Conservation (phyloP, 2,888 invertebrate genomes). For the Imbricaverruca yamaguchii region DNA sequence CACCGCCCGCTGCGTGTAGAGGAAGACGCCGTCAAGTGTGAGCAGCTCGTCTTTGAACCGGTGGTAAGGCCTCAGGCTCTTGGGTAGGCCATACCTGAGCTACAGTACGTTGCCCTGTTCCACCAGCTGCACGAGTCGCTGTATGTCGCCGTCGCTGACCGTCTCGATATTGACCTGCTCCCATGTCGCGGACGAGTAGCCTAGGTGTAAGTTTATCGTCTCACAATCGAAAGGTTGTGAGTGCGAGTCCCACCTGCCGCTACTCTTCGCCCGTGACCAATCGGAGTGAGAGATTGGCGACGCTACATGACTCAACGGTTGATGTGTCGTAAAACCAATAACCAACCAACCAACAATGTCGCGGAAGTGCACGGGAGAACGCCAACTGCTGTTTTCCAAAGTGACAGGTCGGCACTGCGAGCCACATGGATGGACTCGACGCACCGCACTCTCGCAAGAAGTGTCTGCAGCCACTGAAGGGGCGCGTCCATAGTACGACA, state of each 20-base stretch:
- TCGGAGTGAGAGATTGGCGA: no score
- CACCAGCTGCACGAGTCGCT: not conserved
- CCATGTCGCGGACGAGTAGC: not conserved
- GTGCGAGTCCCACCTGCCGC: no score
- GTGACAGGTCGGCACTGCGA: not conserved
- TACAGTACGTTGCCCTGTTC: not conserved
- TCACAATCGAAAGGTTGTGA: no score
- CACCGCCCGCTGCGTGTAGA: not conserved
- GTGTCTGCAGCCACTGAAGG: no score
- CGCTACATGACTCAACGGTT: no score
- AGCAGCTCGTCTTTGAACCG: not conserved
- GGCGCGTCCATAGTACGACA: not conserved
- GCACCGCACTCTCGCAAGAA: not conserved
- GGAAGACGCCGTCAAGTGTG: not conserved
- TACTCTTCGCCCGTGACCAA: no score
- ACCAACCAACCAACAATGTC: no score
- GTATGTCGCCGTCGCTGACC: not conserved
- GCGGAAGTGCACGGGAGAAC: no score
- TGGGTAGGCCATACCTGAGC: not conserved
- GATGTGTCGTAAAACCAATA: no score
- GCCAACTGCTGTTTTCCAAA: not conserved
- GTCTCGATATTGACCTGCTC: conserved; percentile 12
- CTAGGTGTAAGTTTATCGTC: no score
- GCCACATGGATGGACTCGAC: not conserved
- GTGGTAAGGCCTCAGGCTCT: not conserved